These are phyloP conservation scores for Sarcophaga carnaria DNA, from an alignment of 2,888 invertebrate species.

Conservation along the genomic window DNA sequence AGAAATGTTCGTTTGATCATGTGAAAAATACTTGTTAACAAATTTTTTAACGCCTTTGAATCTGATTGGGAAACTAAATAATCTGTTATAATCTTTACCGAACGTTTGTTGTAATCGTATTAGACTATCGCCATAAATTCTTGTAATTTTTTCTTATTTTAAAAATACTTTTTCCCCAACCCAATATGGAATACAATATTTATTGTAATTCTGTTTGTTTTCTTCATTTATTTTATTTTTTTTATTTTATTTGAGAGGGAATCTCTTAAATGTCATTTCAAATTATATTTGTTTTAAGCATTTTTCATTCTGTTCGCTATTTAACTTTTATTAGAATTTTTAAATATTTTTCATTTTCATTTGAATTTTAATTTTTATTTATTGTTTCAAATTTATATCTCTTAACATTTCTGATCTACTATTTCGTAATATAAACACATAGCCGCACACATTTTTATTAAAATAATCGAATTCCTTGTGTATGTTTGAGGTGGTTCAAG, in stretches of 20 bases:
- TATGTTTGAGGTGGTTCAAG: slow-evolving; percentile 29
- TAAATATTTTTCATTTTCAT: slow-evolving; percentile 33
- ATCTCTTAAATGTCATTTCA: slow-evolving; percentile 25
- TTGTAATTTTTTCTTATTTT: too few species aligned
- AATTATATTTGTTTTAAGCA: slow-evolving; percentile 4
- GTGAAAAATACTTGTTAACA: too few species aligned
- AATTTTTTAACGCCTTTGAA: too few species aligned
- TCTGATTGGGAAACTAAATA: too few species aligned
- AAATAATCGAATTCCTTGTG: slow-evolving; percentile 51
- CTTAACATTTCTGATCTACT: slow-evolving; percentile 48
- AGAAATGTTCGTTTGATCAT: too few species aligned
- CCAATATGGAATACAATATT: slow-evolving; percentile 11
- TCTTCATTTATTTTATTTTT: slow-evolving; percentile 39
- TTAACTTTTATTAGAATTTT: slow-evolving; percentile 55
- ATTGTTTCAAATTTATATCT: slow-evolving; percentile 59
- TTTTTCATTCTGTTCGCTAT: slow-evolving; percentile 29
- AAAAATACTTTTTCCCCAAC: background rate
- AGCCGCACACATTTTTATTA: background rate
- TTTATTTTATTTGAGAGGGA: background rate
- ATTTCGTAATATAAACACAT: background rate
- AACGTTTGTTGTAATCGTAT: too few species aligned
- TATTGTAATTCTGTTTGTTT: slow-evolving; percentile 20
- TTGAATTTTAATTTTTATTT: slow-evolving; percentile 14
- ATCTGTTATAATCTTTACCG: too few species aligned
- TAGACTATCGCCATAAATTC: too few species aligned